Evolutionary conservation across 2,888 invertebrate species (phyloP), one percentile per base, ranked within the genome.

Genomic region (Vannuccia rotundouncinata): DNA sequence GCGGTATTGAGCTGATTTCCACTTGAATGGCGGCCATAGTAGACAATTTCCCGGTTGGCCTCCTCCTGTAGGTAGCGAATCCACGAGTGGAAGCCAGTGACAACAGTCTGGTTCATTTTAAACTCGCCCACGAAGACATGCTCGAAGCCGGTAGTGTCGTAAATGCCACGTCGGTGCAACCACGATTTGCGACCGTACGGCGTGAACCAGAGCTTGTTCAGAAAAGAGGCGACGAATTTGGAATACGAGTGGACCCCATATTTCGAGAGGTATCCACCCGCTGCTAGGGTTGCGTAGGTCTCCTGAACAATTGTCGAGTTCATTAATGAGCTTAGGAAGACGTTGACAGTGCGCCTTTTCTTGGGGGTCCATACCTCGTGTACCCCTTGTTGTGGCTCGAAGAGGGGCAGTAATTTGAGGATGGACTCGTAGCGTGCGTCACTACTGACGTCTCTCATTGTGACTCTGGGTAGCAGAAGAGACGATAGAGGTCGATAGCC

Each of bases 51-150:
- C n/a, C 66, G 0, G 17, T 77, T 22, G 1, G 22, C n/a, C 66
- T 78, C 78, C 5, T 22, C 59, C 60, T 17, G 59, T 5, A 78
- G 27, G 27, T 25, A 29, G 27, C 75, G 78, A 22, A 78, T 27
- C 78, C 78, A 78, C 22, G 29, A 74, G 66, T 78, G 78, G 22
- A 78, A 73, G 22, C 78, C 78, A 25, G 59, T 77, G 13, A 73
- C 59, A 10, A 2, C 31, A 22, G 5, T 31, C 1, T 31, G 25
- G 25, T 73, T 77, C 22, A 25, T 22, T 25, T 78, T 73, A 27
- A 78, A 13, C 28, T 78, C 78, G n/a, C 78, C 78, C n/a, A 29
- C 78, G 77, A 78, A 78, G n/a, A 78, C 78, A 75, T 78, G 78
- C 66, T 74, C 78, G 77, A 78, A 78, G 28, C 78, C 78, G n/a